Evolutionary conservation across 1,140 invertebrate species (phyloP).

Genomic region (Neodiprion pinetum): DNA sequence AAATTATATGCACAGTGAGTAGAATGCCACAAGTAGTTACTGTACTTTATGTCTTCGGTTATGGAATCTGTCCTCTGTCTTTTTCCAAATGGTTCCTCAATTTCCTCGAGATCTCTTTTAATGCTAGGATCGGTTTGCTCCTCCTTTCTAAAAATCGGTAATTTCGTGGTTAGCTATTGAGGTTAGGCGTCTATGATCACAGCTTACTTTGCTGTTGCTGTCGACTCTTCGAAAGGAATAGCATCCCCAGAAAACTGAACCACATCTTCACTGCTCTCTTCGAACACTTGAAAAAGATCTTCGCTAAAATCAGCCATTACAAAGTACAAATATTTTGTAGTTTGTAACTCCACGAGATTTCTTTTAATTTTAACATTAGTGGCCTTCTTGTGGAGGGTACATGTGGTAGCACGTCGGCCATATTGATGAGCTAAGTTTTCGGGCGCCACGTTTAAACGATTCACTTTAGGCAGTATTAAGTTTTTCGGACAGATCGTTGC

Average conservation of each 20-base stretch:
- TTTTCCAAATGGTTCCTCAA: slow-evolving; percentile 30
- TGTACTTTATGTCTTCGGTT: slow-evolving; percentile 56
- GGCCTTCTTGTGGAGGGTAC: no score
- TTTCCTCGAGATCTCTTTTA: slow-evolving; percentile 41
- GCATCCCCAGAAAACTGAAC: slow-evolving; percentile 23
- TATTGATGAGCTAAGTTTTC: no score
- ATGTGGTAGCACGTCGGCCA: no score
- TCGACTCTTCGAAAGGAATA: slow-evolving; percentile 18
- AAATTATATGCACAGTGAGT: not conserved
- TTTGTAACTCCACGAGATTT: no score
- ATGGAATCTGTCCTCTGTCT: slow-evolving; percentile 46
- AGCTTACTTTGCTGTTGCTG: slow-evolving; percentile 13
- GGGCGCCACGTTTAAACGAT: no score
- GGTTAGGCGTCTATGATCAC: not conserved
- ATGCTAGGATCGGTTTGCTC: not conserved
- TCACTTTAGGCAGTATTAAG: no score
- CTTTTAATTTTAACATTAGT: no score
- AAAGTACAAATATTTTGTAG: not conserved
- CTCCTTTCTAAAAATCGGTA: slow-evolving; percentile 16
- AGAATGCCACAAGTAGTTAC: slow-evolving; percentile 5
- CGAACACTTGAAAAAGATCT: slow-evolving; percentile 65
- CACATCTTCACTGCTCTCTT: slow-evolving; percentile 48
- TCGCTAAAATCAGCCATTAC: slow-evolving; percentile 50
- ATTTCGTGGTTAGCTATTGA: not conserved
- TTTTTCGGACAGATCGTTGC: no score